These are phyloP conservation scores for Xiphophorus birchmanni DNA, from an alignment of 2,797 vertebrate genomes.

Conservation along the genomic window DNA sequence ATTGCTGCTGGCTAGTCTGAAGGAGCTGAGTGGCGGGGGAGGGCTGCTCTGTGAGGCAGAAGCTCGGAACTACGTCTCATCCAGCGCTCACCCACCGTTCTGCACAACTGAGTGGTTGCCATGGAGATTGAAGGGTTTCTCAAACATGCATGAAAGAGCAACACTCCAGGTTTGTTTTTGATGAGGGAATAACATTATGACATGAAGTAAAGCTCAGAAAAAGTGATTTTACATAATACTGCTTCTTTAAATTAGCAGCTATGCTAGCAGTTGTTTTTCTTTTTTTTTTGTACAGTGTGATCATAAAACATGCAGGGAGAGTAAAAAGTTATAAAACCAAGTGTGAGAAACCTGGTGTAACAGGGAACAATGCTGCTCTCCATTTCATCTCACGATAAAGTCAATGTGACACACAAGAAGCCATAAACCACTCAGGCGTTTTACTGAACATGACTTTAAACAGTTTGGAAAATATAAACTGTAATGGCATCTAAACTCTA, in stretches of 20 bases:
- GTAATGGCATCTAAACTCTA: neutral
- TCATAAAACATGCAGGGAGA: neutral
- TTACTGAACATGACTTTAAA: neutral
- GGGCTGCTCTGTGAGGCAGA: no score
- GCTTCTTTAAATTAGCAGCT: neutral
- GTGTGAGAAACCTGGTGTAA: slow-evolving; percentile 11
- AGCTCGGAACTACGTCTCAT: no score
- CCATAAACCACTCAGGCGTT: neutral
- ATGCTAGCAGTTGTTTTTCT: slow-evolving; percentile 2
- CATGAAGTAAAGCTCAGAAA: no score
- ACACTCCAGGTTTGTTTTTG: no score
- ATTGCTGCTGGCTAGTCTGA: no score
- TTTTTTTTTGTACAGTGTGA: neutral
- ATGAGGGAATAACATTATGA: no score
- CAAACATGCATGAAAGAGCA: no score
- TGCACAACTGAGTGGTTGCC: no score
- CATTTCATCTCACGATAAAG: neutral
- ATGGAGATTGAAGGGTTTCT: no score
- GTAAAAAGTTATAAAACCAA: neutral
- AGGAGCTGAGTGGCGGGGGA: no score
- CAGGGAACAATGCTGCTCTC: neutral
- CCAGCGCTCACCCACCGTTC: no score
- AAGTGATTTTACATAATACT: no score
- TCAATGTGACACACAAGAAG: neutral
- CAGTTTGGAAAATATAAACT: neutral